Evolutionary conservation across 2,113 vertebrate genomes (phyloP).

Genomic region (Podiceps cristatus): DNA sequence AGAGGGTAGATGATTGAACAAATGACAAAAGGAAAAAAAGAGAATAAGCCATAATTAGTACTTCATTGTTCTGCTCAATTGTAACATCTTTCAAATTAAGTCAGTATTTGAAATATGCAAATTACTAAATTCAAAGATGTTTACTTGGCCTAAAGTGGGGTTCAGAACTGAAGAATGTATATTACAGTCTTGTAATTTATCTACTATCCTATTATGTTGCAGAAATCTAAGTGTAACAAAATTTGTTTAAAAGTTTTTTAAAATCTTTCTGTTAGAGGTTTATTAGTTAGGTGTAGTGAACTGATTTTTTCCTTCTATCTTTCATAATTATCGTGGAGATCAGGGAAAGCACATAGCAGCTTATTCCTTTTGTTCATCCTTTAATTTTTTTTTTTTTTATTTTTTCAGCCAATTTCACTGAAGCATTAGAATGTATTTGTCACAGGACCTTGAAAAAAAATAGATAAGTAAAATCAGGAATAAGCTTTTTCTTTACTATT

Average conservation of each 20-base stretch:
- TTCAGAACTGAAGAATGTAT: neutral
- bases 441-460: neutral
- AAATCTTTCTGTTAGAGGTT: neutral
- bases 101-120: conserved; percentile 49
- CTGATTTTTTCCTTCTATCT: neutral
- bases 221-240: neutral
- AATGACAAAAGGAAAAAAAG: conserved; percentile 26
- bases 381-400: neutral
- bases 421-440: neutral
- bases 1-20: conserved; percentile 1
- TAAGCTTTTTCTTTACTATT: neutral
- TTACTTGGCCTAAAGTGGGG: neutral
- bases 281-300: neutral
- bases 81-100: conserved; percentile 46
- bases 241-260: neutral
- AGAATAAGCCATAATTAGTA: conserved; percentile 39
- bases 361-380: neutral
- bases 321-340: neutral
- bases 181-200: neutral
- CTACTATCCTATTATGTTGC: neutral
- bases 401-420: neutral
- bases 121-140: conserved; percentile 21
- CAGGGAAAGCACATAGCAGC: neutral
- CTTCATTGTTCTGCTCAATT: conserved; percentile 45
- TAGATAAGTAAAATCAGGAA: neutral